Percentiles rank a stretch among this genome's conserved stretches.
Evolutionary conservation across 1,140 invertebrate genomes (phyloP).

Genomic region (Drosophila ficusphila): DNA sequence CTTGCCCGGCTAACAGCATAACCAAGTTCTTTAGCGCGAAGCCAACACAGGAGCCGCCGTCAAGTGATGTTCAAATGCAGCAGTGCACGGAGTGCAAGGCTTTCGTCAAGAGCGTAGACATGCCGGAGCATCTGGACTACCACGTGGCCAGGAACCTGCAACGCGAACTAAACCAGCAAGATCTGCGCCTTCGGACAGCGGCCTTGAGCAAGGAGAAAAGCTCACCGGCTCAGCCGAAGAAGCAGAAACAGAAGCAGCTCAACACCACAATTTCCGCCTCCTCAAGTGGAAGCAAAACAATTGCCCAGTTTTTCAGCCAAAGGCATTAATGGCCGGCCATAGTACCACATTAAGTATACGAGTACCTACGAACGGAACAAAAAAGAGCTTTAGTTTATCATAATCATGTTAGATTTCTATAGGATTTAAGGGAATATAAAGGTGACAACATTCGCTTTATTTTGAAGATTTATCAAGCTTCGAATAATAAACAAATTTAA

Average conservation of each 20-base stretch:
- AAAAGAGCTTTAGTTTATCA: not conserved
- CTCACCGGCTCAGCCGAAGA: slow-evolving; percentile 37
- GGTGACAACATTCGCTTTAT: not conserved
- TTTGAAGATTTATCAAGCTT: not conserved
- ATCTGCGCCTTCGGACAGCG: slow-evolving; percentile 46
- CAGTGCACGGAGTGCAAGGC: slow-evolving; percentile 88
- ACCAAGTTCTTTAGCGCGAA: slow-evolving; percentile 59
- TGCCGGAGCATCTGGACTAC: slow-evolving; percentile 89
- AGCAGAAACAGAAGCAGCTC: slow-evolving; percentile 19
- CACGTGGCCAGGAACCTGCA: slow-evolving; percentile 89
- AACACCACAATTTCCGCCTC: slow-evolving; percentile 34
- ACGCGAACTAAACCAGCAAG: slow-evolving; percentile 66
- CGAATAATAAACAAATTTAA: too few relatives aligned
- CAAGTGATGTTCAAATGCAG: slow-evolving; percentile 73
- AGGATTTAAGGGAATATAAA: not conserved
- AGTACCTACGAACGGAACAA: not conserved
- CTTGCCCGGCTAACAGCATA: slow-evolving; percentile 34
- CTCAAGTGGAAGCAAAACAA: slow-evolving; percentile 50
- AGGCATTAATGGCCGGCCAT: slow-evolving; percentile 24
- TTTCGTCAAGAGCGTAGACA: slow-evolving; percentile 86
- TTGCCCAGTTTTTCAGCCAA: slow-evolving; percentile 74
- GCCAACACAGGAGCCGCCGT: slow-evolving; percentile 6
- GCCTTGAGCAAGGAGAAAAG: slow-evolving; percentile 36
- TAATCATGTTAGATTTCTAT: not conserved
- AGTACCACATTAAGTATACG: not conserved